These are phyloP conservation scores for Aphidius ervi DNA, from an alignment of 1,140 invertebrate genomes.

Conservation along the genomic window DNA sequence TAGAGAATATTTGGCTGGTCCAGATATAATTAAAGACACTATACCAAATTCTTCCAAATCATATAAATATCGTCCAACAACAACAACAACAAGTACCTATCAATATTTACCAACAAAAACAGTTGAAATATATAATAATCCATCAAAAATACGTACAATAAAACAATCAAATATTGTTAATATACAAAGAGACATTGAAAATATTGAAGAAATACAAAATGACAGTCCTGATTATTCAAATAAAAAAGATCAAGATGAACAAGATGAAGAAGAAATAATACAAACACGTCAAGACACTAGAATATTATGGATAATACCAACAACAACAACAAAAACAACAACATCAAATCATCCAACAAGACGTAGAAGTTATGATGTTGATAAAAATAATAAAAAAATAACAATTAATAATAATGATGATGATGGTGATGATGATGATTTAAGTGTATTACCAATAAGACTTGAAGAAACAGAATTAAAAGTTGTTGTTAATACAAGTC, in stretches of 20 bases:
- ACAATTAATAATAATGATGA: slow-evolving; percentile 6
- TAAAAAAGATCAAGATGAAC: background rate
- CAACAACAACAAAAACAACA: slow-evolving; percentile 33
- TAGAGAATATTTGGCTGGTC: slow-evolving; percentile 6
- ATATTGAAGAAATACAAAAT: too few species aligned
- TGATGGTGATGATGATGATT: slow-evolving; percentile 31
- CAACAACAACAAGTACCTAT: too few species aligned
- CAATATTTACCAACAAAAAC: too few species aligned
- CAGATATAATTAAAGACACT: background rate
- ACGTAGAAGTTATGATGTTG: background rate
- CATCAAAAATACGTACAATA: background rate
- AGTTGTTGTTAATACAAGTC: slow-evolving; percentile 34
- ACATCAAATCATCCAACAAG: background rate
- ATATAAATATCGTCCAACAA: slow-evolving; percentile 4
- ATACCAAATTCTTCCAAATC: slow-evolving; percentile 16
- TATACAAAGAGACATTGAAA: background rate
- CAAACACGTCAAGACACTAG: slow-evolving; percentile 31
- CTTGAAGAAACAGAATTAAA: slow-evolving; percentile 32
- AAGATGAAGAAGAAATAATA: slow-evolving; percentile 3
- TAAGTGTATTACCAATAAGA: slow-evolving; percentile 41
- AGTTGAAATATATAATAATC: background rate
- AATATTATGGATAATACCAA: slow-evolving; percentile 33
- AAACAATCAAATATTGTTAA: slow-evolving; percentile 3
- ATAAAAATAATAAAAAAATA: slow-evolving; percentile 29
- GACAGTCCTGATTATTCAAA: too few species aligned